A percentile compares a stretch with the other conserved stretches of the same genome.
phyloP scores from a whole-genome alignment of 2,797 vertebrate genomes.

The Hydrolagus colliei region DNA sequence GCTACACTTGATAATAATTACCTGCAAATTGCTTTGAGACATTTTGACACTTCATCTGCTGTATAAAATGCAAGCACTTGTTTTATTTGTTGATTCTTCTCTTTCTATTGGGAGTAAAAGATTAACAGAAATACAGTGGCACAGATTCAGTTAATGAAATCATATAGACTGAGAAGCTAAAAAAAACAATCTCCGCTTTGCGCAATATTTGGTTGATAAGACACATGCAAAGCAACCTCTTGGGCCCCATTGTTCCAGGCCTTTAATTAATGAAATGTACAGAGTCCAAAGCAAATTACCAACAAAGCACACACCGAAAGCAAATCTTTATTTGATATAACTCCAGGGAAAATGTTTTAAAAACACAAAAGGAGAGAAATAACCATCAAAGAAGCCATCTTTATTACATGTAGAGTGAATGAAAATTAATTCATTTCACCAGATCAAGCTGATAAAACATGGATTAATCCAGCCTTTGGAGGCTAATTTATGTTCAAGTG shows the following conservation, averaged over 20 bases:
- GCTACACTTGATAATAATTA: too few relatives aligned
- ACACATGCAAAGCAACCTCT: not conserved
- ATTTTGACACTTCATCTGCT: too few relatives aligned
- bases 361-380: not conserved
- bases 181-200: not conserved
- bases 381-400: constrained; percentile 21
- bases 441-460: constrained; percentile 28
- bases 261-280: constrained; percentile 27
- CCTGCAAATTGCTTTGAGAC: too few relatives aligned
- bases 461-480: constrained; percentile 24
- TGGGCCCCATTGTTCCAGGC: not conserved
- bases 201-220: constrained; percentile 21
- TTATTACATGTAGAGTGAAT: constrained; percentile 26
- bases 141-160: not conserved
- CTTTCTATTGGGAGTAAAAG: not conserved
- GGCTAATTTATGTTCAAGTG: constrained; percentile 30
- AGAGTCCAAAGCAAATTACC: not conserved
- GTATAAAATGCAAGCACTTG: too few relatives aligned
- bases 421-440: constrained; percentile 30
- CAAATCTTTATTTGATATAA: constrained; percentile 3
- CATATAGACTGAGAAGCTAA: not conserved
- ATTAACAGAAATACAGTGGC: not conserved
- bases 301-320: not conserved
- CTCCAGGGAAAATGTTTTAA: not conserved
- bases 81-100: too few relatives aligned